phyloP scores from a whole-genome alignment of 2,113 vertebrate species.

The Archocentrus centrarchus region DNA sequence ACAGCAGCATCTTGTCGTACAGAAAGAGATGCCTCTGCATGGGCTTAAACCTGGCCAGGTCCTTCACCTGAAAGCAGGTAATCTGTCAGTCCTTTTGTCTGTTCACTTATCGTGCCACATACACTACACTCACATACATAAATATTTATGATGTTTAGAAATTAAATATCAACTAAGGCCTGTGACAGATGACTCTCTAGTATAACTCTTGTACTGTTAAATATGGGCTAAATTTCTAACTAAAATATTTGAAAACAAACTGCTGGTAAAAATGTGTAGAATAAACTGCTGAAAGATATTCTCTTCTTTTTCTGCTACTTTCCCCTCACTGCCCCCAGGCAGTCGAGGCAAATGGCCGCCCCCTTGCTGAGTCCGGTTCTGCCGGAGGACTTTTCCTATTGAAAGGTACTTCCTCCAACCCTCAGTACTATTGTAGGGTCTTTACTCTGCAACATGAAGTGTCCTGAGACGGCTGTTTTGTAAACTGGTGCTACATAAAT shows the following conservation, averaged over 20 bases:
- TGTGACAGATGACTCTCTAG: not conserved
- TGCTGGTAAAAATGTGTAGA: not conserved
- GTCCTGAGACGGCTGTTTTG: not conserved
- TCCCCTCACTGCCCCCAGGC: not conserved
- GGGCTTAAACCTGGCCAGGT: constrained; percentile 94
- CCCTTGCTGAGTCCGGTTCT: not conserved
- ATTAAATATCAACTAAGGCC: not conserved
- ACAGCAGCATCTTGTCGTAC: constrained; percentile 90
- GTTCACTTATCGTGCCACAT: not conserved
- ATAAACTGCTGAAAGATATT: not conserved
- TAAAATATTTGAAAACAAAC: not conserved
- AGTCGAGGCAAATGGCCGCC: not conserved
- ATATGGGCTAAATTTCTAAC: not conserved
- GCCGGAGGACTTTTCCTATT: not conserved
- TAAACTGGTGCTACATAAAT: constrained; percentile 3
- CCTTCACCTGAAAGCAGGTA: constrained; percentile 83
- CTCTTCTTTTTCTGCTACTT: not conserved
- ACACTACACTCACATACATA: no score
- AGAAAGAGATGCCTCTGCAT: constrained; percentile 97
- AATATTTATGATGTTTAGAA: not conserved
- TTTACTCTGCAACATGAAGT: not conserved
- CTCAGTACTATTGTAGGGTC: not conserved
- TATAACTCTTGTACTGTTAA: not conserved
- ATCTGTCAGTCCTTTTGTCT: not conserved
- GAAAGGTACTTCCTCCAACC: not conserved